A percentile compares a stretch with the other conserved stretches of the same genome.
Evolutionary conservation across 2,113 vertebrate species (phyloP).

Genomic region (Petrocephalus zakoni): DNA sequence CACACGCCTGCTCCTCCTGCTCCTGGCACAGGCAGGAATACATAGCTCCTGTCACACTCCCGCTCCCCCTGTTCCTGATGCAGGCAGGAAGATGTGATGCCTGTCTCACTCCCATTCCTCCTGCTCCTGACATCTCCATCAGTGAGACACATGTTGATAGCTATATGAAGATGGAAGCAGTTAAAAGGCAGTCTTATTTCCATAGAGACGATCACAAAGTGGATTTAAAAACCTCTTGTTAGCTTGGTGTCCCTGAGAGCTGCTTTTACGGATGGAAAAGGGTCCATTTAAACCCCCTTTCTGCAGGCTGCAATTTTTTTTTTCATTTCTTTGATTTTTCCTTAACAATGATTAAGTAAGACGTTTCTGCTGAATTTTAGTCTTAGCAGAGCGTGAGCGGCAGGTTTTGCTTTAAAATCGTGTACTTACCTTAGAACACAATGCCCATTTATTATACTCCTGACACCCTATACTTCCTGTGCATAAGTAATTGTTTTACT

Average conservation of each 20-base stretch:
- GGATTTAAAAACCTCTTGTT: constrained; percentile 55
- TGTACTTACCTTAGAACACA: not conserved
- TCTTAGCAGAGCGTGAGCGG: not conserved
- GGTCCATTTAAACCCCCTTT: not conserved
- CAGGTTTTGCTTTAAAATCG: not conserved
- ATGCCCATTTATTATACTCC: not conserved
- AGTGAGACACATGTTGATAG: constrained; percentile 49
- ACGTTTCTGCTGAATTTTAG: not conserved
- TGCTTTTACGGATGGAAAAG: constrained; percentile 14
- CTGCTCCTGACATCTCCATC: constrained; percentile 51
- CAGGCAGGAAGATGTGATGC: constrained; percentile 29
- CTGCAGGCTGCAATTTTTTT: not conserved
- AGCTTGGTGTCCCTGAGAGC: constrained; percentile 49
- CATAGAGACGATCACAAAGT: constrained; percentile 42
- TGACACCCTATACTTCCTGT: not conserved
- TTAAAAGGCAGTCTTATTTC: constrained; percentile 31
- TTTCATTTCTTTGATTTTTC: constrained; percentile 16
- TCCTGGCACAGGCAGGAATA: constrained; percentile 40
- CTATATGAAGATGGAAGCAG: constrained; percentile 34
- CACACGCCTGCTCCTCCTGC: constrained; percentile 13
- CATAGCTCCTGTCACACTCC: not conserved
- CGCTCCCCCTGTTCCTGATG: no score
- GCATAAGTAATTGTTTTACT: not conserved
- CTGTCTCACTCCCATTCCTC: constrained; percentile 9
- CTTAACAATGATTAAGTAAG: not conserved